Percentiles rank a stretch among this genome's conserved stretches.
Conservation (phyloP, 2,113 vertebrate species). For the Brachirus orientalis region DNA sequence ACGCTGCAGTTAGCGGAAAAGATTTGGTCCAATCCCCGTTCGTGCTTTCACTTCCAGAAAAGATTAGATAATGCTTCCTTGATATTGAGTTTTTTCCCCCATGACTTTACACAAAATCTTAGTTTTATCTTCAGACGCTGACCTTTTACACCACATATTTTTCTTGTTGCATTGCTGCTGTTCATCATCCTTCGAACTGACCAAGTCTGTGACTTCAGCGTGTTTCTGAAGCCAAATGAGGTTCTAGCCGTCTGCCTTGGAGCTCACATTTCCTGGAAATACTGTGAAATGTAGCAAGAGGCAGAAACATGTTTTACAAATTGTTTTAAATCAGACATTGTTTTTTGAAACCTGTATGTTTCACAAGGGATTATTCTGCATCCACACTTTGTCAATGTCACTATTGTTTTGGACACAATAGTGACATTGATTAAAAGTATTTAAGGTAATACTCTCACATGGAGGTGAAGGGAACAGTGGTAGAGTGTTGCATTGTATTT, state of each 20-base stretch:
- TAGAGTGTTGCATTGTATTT: too few species aligned
- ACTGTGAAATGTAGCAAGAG: neutral
- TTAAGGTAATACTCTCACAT: too few species aligned
- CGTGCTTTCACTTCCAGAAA: slow-evolving; percentile 16
- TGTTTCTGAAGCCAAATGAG: slow-evolving; percentile 9
- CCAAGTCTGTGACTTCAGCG: slow-evolving; percentile 16
- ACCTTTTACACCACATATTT: slow-evolving; percentile 40
- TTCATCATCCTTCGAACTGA: slow-evolving; percentile 40
- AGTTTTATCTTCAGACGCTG: slow-evolving; percentile 41
- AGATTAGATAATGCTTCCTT: slow-evolving; percentile 49
- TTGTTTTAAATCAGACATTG: slow-evolving; percentile 2
- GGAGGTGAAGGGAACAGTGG: too few species aligned
- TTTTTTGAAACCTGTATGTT: slow-evolving; percentile 22
- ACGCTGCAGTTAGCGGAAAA: slow-evolving; percentile 29
- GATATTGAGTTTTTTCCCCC: slow-evolving; percentile 41
- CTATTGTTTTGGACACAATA: too few species aligned
- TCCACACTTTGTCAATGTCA: neutral
- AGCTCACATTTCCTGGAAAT: slow-evolving; percentile 14
- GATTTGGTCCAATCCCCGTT: neutral
- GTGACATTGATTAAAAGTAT: too few species aligned
- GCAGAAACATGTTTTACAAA: neutral
- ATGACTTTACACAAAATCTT: slow-evolving; percentile 47
- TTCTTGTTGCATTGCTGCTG: slow-evolving; percentile 24
- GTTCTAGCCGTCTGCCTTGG: slow-evolving; percentile 24
- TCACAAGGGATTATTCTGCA: neutral